Conservation (phyloP, 2,113 vertebrate genomes). For the Apus apus region DNA sequence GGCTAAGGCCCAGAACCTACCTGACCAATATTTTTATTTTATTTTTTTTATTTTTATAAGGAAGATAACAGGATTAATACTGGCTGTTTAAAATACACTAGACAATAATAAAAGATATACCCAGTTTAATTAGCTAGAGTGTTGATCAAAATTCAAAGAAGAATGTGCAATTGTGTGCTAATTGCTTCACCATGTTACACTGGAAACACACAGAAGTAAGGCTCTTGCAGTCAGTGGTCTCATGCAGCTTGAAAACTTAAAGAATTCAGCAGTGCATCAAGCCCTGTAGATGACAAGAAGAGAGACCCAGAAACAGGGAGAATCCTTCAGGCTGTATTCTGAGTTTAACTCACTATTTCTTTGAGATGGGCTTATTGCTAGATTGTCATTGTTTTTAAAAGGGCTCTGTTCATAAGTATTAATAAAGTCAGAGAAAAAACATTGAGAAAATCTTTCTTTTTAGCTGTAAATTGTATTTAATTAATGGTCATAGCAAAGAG, state of each 20-base stretch:
- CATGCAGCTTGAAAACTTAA: not conserved
- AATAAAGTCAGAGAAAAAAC: not conserved
- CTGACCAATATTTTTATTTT: too few relatives aligned
- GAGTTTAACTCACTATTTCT: not conserved
- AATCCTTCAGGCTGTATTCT: not conserved
- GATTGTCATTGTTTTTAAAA: not conserved
- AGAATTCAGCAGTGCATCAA: not conserved
- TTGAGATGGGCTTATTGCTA: fast-evolving
- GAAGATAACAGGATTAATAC: not conserved
- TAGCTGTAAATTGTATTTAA: not conserved
- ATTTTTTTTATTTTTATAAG: not conserved
- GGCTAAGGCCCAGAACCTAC: not conserved
- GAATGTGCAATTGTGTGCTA: not conserved
- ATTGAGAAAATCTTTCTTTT: not conserved
- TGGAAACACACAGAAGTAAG: not conserved
- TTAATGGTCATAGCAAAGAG: not conserved
- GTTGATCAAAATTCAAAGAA: not conserved
- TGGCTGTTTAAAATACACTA: not conserved
- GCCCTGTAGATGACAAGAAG: not conserved
- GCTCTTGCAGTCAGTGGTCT: not conserved
- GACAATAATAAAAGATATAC: not conserved
- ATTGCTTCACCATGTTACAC: not conserved
- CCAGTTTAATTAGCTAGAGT: not conserved
- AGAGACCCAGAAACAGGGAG: not conserved
- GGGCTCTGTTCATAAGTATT: not conserved